Evolutionary conservation across 2,797 vertebrate genomes (phyloP).

Genomic region (Premnoplex brunnescens): DNA sequence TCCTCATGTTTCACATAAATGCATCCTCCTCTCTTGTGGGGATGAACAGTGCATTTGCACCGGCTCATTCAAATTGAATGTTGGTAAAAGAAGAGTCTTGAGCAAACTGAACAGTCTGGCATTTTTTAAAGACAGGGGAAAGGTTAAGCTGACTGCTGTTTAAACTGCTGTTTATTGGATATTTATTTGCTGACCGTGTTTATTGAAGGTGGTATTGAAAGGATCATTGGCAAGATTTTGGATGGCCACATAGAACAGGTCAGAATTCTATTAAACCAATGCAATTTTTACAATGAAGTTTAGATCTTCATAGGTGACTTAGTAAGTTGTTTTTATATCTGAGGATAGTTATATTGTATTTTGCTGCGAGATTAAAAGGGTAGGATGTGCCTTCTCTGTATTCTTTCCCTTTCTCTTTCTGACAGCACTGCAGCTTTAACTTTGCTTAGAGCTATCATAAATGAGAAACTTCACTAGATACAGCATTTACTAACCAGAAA

Average conservation of each 20-base stretch:
- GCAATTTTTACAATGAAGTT: constrained; percentile 44
- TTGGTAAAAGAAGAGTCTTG: constrained; percentile 74
- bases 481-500: not conserved
- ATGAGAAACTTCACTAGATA: not conserved
- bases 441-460: constrained; percentile 31
- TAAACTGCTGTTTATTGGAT: constrained; percentile 63
- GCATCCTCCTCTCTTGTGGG: constrained; percentile 74
- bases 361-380: not conserved
- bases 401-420: not conserved
- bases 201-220: constrained; percentile 52
- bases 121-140: constrained; percentile 63
- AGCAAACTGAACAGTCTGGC: constrained; percentile 67
- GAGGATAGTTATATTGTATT: constrained; percentile 6
- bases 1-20: constrained; percentile 83
- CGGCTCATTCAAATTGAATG: constrained; percentile 77
- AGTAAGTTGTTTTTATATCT: not conserved
- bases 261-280: constrained; percentile 26
- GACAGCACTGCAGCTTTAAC: constrained; percentile 35
- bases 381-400: not conserved
- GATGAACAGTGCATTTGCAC: constrained; percentile 69
- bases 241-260: constrained; percentile 60
- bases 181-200: constrained; percentile 54
- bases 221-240: constrained; percentile 44
- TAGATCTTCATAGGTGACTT: constrained; percentile 22
- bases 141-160: constrained; percentile 66